Evolutionary conservation across 2,113 vertebrate genomes (phyloP).

Genomic region (Proteles cristata): DNA sequence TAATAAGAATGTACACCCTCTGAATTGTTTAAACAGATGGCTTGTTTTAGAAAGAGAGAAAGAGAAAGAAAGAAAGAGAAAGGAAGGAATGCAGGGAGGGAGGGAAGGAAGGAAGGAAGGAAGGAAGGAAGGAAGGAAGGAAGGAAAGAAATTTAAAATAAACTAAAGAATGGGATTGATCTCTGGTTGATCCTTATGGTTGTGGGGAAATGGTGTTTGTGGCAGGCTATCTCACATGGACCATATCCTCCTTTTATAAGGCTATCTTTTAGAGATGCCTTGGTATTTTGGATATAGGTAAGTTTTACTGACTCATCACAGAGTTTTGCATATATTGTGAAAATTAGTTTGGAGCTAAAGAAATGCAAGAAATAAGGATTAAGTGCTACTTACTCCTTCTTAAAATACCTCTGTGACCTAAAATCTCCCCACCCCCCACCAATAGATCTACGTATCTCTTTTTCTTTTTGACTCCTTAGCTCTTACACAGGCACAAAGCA

Average conservation of each 20-base stretch:
- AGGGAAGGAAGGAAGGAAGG: no score
- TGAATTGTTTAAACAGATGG: constrained; percentile 27
- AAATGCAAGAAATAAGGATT: neutral
- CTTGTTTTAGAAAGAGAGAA: neutral
- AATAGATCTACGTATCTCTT: neutral
- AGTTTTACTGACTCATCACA: neutral
- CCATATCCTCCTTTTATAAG: neutral
- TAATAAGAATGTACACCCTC: neutral
- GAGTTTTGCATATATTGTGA: neutral
- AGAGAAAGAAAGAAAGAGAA: neutral
- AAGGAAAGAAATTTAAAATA: neutral
- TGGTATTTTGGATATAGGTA: neutral
- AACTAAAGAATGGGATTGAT: neutral
- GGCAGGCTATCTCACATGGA: neutral
- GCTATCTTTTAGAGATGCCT: neutral
- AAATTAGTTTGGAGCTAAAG: constrained; percentile 32
- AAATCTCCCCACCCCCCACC: neutral
- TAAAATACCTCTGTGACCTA: neutral
- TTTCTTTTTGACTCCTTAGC: neutral
- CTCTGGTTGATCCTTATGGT: neutral
- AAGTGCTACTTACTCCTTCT: neutral
- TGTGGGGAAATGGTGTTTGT: neutral
- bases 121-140: no score
- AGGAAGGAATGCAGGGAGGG: no score
- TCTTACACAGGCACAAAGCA: neutral